Percentiles rank a stretch among this genome's conserved stretches.
phyloP scores from a whole-genome alignment of 2,113 vertebrate species.

The Ceratotherium simum region DNA sequence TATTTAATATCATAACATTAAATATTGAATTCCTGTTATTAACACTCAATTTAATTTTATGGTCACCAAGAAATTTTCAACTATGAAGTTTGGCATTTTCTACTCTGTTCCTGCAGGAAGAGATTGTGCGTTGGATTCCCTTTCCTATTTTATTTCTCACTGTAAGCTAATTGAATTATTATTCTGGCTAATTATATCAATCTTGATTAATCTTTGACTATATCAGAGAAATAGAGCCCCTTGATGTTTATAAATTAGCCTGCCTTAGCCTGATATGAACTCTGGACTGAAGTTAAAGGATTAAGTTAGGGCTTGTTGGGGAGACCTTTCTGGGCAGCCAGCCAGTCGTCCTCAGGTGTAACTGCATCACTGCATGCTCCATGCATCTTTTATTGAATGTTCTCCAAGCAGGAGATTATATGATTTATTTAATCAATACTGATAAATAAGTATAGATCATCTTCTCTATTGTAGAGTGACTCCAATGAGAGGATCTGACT shows the following conservation, averaged over 20 bases:
- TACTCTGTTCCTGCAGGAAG: conserved; percentile 14
- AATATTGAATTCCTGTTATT: conserved; percentile 64
- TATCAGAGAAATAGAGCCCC: background rate
- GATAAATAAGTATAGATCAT: conserved; percentile 6
- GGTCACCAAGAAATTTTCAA: conserved; percentile 46
- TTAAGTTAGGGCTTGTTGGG: conserved; percentile 13
- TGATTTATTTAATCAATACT: conserved; percentile 59
- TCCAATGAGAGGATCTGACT: background rate
- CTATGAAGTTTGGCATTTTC: conserved; percentile 47
- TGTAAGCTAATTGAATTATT: background rate
- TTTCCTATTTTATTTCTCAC: background rate
- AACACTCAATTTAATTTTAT: conserved; percentile 64
- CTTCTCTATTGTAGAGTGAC: background rate
- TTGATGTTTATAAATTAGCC: conserved; percentile 24
- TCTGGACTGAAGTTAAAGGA: conserved; percentile 24
- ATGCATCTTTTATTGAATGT: conserved; percentile 36
- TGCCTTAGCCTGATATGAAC: background rate
- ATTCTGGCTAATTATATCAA: background rate
- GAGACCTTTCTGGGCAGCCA: conserved; percentile 22
- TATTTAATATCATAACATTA: conserved; percentile 71
- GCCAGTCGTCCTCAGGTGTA: background rate
- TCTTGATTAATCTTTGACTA: background rate
- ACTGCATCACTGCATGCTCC: background rate
- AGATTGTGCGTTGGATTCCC: background rate
- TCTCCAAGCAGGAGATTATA: conserved; percentile 28